These are phyloP conservation scores for Acromyrmex charruanus DNA, from an alignment of 1,140 invertebrate genomes.

Conservation along the genomic window DNA sequence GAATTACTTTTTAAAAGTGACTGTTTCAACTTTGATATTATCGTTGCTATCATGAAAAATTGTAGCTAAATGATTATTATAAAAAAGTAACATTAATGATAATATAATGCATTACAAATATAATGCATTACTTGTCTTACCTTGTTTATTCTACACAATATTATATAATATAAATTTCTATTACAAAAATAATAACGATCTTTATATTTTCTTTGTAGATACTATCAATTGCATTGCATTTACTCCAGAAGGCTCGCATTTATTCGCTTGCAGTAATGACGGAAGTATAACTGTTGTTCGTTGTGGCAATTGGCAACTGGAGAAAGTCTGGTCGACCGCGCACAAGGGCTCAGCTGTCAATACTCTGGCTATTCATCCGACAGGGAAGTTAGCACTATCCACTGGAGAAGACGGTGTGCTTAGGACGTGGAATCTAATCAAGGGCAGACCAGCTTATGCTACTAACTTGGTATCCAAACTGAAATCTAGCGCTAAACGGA, in stretches of 20 bases:
- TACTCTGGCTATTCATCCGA: constrained; percentile 93
- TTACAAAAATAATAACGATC: not conserved
- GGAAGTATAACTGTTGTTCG: constrained; percentile 93
- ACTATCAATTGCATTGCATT: constrained; percentile 93
- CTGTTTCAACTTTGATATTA: too few species aligned
- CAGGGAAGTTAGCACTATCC: constrained; percentile 95
- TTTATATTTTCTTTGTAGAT: constrained; percentile 81
- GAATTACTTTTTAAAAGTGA: too few species aligned
- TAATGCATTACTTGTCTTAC: too few species aligned
- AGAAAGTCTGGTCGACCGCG: constrained; percentile 92
- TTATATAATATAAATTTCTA: not conserved
- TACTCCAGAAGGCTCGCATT: constrained; percentile 91
- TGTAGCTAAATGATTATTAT: too few species aligned
- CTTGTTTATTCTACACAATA: too few species aligned
- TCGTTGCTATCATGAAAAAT: too few species aligned
- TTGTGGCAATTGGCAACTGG: constrained; percentile 94
- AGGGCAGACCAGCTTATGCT: constrained; percentile 95
- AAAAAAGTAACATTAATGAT: too few species aligned
- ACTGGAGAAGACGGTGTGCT: constrained; percentile 94
- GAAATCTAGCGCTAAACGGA: constrained; percentile 85
- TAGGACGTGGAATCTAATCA: constrained; percentile 97
- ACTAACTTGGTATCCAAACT: constrained; percentile 92
- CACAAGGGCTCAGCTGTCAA: constrained; percentile 91
- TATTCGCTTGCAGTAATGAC: constrained; percentile 95
- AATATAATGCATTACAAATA: too few species aligned